These are phyloP conservation scores for Valencia hispanica DNA, from an alignment of 2,797 vertebrate genomes.

Conservation along the genomic window DNA sequence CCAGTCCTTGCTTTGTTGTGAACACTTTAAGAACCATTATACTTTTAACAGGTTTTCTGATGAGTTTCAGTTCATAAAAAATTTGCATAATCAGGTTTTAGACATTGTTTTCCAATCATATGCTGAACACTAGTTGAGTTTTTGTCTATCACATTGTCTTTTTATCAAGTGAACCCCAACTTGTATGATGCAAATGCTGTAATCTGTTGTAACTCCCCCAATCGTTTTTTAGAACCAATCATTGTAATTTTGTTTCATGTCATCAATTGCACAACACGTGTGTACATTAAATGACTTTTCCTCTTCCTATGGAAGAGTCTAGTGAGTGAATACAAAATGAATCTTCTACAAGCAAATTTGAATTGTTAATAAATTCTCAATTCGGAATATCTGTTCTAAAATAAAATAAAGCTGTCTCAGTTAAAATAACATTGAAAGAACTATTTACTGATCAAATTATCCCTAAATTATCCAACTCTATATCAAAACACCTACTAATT, in stretches of 20 bases:
- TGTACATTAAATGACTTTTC: background rate
- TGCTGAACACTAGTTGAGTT: background rate
- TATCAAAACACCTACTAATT: background rate
- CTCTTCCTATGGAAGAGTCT: background rate
- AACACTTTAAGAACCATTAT: slow-evolving; percentile 38
- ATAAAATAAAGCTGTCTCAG: background rate
- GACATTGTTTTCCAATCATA: background rate
- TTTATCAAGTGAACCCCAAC: background rate
- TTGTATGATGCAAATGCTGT: background rate
- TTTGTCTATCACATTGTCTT: background rate
- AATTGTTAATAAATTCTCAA: background rate
- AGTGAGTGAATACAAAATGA: background rate
- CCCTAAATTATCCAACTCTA: background rate
- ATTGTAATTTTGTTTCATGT: background rate
- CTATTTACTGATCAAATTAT: background rate
- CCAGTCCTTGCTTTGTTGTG: slow-evolving; percentile 50
- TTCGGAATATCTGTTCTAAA: background rate
- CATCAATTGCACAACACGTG: background rate
- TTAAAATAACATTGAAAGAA: background rate
- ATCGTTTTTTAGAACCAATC: background rate
- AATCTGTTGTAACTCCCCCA: background rate
- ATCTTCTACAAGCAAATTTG: background rate
- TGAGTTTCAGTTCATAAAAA: slow-evolving; percentile 24
- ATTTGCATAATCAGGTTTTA: background rate
- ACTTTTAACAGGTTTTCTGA: slow-evolving; percentile 55